Base-by-base conservation (phyloP, 1,140 invertebrate species). In the Armadillidium nasatum region DNA sequence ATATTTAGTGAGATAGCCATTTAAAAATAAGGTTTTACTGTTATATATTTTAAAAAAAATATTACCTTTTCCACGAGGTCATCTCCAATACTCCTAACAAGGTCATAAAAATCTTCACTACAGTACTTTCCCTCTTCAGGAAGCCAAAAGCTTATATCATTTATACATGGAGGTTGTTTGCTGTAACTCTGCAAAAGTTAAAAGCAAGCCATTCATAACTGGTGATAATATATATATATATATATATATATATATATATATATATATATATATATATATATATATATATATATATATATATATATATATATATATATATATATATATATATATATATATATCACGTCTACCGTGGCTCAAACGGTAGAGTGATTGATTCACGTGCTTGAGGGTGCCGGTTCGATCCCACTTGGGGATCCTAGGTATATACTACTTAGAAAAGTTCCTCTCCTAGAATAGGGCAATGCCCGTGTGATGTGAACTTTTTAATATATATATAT, bases 111-210 rank as follows among this genome's bases (percentile, higher is more conserved):
- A 86, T 98, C 94, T 85, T 96, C 95, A 15, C 87, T 85, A 15
- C 87, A 88, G 85, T 90, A 98, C 44, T 85, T 83, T 69, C 87
- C 84, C 74, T 89, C 85, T 13, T 88, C 80, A 0, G 95, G 94
- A 22, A 99, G 84, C 96, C 96, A 99, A 85, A 99, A 99, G 75
- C 97, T 98, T 11, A 99, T 89, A 84, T 99, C 97, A 87, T 95
- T 97, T 23, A 83, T 87, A 83, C 95, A 96, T 82, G 92, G 94
- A 0, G 97, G 96, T 86, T 91, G 95, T 44, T 89, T 84, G 82
- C 96, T 98, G 4, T 99, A 87, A 3, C 91, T 87, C 88, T 95
- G 89, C 81, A 93, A 94, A 79, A 86, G 33, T 33, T 33, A 33
- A 33, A 33, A n/a, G n/a, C n/a, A n/a, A 88, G 67, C 68, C 68